These are phyloP conservation scores for Argynnis bischoffii DNA, from an alignment of 2,888 invertebrate species.

Conservation along the genomic window DNA sequence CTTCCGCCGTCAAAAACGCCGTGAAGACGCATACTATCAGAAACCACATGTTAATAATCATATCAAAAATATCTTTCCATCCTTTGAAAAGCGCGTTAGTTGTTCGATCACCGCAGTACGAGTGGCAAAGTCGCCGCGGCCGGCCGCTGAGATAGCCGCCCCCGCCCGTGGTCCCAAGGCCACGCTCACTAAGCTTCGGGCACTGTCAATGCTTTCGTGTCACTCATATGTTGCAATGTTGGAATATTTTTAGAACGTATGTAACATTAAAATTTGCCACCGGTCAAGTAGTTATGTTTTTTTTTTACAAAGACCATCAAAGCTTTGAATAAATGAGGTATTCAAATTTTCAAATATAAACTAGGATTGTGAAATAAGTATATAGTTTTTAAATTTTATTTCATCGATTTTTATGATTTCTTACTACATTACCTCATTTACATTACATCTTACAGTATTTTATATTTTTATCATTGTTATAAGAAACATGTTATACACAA, in stretches of 20 bases:
- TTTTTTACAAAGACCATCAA: not conserved
- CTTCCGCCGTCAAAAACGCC: constrained; percentile 54
- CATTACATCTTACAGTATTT: too few species aligned
- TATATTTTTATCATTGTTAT: too few species aligned
- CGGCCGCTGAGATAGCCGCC: constrained; percentile 68
- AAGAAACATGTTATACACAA: too few species aligned
- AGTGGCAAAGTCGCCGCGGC: constrained; percentile 58
- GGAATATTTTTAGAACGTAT: constrained; percentile 20
- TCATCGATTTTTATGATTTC: too few species aligned
- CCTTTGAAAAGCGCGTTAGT: constrained; percentile 68
- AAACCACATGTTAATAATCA: constrained; percentile 61
- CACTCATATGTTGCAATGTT: constrained; percentile 38
- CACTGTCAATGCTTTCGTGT: constrained; percentile 50
- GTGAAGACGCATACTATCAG: constrained; percentile 62
- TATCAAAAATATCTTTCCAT: constrained; percentile 55
- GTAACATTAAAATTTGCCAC: constrained; percentile 1
- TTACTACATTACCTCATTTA: too few species aligned
- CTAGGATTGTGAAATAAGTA: too few species aligned
- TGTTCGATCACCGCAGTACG: constrained; percentile 66
- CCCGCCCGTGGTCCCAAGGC: constrained; percentile 73
- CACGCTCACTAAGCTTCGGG: constrained; percentile 62
- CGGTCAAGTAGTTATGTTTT: not conserved
- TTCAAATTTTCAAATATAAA: too few species aligned
- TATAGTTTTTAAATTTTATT: too few species aligned
- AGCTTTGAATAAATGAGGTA: not conserved